phyloP scores from a whole-genome alignment of 2,888 invertebrate species.

The Euclidia mi region DNA sequence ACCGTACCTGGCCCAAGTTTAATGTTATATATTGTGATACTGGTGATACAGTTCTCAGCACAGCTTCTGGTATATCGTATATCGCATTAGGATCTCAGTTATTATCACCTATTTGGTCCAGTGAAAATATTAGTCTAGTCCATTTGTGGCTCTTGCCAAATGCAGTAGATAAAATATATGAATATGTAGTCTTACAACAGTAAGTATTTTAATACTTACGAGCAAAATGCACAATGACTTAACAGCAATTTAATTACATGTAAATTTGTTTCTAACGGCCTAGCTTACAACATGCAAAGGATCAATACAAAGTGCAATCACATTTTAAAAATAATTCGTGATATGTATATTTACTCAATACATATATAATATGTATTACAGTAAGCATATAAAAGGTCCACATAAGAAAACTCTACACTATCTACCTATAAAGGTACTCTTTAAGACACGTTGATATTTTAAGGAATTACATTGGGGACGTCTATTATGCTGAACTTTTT shows the following conservation, averaged over 20 bases:
- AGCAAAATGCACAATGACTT: slow-evolving; percentile 44
- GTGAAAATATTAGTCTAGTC: slow-evolving; percentile 36
- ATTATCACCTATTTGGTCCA: slow-evolving; percentile 55
- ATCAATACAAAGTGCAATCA: slow-evolving; percentile 49
- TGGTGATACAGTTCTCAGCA: slow-evolving; percentile 30
- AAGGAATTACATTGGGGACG: slow-evolving; percentile 64
- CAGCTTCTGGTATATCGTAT: slow-evolving; percentile 31
- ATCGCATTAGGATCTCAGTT: slow-evolving; percentile 27
- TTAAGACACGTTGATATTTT: slow-evolving; percentile 84
- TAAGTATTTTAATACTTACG: slow-evolving; percentile 34
- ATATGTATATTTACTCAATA: slow-evolving; percentile 69
- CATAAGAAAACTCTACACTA: slow-evolving; percentile 66
- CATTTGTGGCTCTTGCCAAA: slow-evolving; percentile 34
- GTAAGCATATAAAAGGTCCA: slow-evolving; percentile 59
- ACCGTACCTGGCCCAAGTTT: slow-evolving; percentile 20
- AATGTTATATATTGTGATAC: slow-evolving; percentile 15
- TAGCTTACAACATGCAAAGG: slow-evolving; percentile 48
- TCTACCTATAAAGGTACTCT: slow-evolving; percentile 85
- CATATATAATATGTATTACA: slow-evolving; percentile 72
- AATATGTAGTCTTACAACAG: slow-evolving; percentile 46
- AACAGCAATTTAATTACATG: slow-evolving; percentile 46
- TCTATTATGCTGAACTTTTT: slow-evolving; percentile 85
- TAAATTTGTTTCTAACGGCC: slow-evolving; percentile 43
- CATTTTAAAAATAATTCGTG: slow-evolving; percentile 57
- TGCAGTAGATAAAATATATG: slow-evolving; percentile 42